Base-by-base conservation (phyloP, 2,797 vertebrate genomes). In the Capromys pilorides region DNA sequence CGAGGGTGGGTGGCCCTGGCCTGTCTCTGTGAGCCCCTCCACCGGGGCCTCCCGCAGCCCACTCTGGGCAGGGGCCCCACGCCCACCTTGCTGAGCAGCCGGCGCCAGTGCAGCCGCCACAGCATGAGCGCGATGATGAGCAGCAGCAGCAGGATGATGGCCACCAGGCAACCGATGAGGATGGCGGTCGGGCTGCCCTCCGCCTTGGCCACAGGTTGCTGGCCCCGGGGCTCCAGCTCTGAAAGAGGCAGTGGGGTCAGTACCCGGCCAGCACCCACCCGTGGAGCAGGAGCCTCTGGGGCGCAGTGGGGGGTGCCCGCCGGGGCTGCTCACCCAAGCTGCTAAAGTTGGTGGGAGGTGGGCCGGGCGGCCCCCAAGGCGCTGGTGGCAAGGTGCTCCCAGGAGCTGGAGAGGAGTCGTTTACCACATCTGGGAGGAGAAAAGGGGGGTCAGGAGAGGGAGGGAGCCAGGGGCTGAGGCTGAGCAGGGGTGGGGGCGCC, bases 51-150 rank as follows among this genome's bases (percentile, higher is more conserved):
- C 57, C 59, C 59, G 18, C 59, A 18, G 14, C 59, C 5, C 1
- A 5, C 64, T 12, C 28, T 4, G 12, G 4, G 62, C 62, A 66
- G 62, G 26, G 26, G 62, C 73, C 31, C 33, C n/a, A 0, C 1
- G 0, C 98, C 89, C 96, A 99, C 99, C 99, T 99, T 99, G 95
- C 99, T 99, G 88, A 99, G 98, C 21, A 99, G 98, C 98, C 99
- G 98, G 90, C 99, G 99, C 99, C 99, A 99, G 97, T 99, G 99
- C 95, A 99, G 99, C 94, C 99, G 97, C 99, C 99, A 99, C 18
- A 99, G 98, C 96, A 99, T 99, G 96, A 99, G 98, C 4, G 98
- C 98, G 8, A 99, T 99, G 93, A 99, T 98, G 0, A 99, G 99
- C 97, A 99, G 94, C 5, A 99, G 98, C 86, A 99, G 98, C 7